A percentile compares a stretch with the other conserved stretches of the same genome.
phyloP scores from a whole-genome alignment of 2,113 vertebrate genomes.

The Brachyistius frenatus region DNA sequence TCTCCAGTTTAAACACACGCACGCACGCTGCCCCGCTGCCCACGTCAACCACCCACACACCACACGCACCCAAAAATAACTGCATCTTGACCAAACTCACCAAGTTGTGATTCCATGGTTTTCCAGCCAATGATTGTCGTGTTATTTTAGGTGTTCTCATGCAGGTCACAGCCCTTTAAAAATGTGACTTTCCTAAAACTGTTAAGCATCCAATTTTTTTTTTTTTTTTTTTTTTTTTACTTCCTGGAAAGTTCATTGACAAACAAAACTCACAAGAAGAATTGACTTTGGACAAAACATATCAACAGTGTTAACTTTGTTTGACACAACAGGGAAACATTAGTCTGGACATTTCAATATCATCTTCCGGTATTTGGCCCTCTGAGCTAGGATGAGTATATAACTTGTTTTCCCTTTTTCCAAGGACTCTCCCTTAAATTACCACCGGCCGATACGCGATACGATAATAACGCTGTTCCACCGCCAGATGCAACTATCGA shows the following conservation, averaged over 20 bases:
- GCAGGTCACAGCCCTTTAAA: not conserved
- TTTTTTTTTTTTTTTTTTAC: not conserved
- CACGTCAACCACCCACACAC: constrained; percentile 23
- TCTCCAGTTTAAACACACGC: constrained; percentile 31
- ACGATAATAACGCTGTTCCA: constrained; percentile 16
- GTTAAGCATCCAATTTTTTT: not conserved
- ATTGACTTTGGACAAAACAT: not conserved
- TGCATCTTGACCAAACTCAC: constrained; percentile 7
- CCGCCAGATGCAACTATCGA: constrained; percentile 17
- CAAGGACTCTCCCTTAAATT: not conserved
- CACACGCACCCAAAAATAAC: constrained; percentile 33
- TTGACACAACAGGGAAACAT: constrained; percentile 25
- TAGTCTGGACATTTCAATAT: constrained; percentile 18
- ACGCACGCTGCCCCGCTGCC: constrained; percentile 1
- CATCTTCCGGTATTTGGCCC: constrained; percentile 4
- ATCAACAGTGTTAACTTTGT: constrained; percentile 24
- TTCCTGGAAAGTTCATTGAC: not conserved
- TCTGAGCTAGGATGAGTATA: constrained; percentile 14
- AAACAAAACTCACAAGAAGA: not conserved
- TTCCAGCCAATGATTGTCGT: not conserved
- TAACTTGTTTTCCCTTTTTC: not conserved
- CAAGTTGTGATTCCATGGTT: constrained; percentile 19
- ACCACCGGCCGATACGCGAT: constrained; percentile 12
- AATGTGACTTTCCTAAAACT: constrained; percentile 7
- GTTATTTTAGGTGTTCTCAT: constrained; percentile 18